Conservation (phyloP, 1,140 invertebrate species). For the Papilio aristodemus region DNA sequence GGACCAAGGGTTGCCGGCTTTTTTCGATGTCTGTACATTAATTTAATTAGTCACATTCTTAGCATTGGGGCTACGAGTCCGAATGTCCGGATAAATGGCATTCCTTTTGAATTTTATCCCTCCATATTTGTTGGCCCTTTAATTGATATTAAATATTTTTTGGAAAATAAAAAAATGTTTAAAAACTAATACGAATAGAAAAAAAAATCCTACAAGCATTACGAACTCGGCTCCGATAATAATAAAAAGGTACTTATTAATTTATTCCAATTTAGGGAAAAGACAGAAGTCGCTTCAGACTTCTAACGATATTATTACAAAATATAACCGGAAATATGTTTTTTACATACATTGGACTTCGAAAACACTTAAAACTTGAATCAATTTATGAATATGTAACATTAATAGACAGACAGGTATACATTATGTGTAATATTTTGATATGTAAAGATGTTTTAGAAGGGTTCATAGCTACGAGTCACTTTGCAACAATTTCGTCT, state of each 20-base stretch:
- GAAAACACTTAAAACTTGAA: conserved; percentile 17
- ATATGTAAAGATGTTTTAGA: conserved; percentile 55
- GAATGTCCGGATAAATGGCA: conserved; percentile 73
- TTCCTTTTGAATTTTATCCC: conserved; percentile 48
- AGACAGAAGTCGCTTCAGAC: neutral
- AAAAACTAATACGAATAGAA: no score
- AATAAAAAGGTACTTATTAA: neutral
- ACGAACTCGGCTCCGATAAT: no score
- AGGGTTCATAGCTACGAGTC: conserved; percentile 73
- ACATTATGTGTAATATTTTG: conserved; percentile 45
- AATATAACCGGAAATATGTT: conserved; percentile 11
- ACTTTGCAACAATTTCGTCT: conserved; percentile 74
- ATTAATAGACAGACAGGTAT: conserved; percentile 19
- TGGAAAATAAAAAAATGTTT: neutral
- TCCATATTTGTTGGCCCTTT: conserved; percentile 9
- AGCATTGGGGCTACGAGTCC: conserved; percentile 64
- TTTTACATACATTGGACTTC: neutral
- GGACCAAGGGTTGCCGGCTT: conserved; percentile 71
- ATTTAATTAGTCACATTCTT: conserved; percentile 80
- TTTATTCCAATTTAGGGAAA: neutral
- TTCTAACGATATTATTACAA: neutral
- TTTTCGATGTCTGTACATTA: conserved; percentile 73
- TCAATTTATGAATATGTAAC: conserved; percentile 23
- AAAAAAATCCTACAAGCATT: no score
- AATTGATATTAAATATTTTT: neutral